Percentiles rank a stretch among this genome's conserved stretches.
Conservation (phyloP, 1,140 invertebrate genomes). For the Eriocheir sinensis region DNA sequence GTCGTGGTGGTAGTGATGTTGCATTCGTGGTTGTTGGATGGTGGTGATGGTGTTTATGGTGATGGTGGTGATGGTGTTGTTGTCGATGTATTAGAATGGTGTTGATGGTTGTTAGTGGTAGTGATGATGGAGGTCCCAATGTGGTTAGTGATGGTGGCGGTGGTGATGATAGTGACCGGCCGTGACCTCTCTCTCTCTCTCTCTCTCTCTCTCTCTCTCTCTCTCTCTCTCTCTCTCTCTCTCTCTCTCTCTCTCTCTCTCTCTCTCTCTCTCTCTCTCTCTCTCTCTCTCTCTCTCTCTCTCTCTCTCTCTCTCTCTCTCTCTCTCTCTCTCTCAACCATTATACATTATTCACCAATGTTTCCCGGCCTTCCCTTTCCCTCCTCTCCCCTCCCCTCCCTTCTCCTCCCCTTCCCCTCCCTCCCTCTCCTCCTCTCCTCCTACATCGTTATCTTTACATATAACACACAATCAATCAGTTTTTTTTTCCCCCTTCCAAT, state of each 20-base stretch:
- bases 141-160: neutral
- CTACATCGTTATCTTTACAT: neutral
- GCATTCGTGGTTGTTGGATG: too few relatives aligned
- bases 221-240: conserved; percentile 1
- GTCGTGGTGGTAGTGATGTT: neutral
- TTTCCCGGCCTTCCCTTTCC: too few relatives aligned
- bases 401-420: neutral
- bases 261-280: neutral
- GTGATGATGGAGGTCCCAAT: neutral
- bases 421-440: neutral
- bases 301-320: too few relatives aligned
- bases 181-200: neutral
- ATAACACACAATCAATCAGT: neutral
- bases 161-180: neutral
- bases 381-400: neutral
- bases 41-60: neutral
- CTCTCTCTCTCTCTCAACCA: too few relatives aligned
- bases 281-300: neutral
- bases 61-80: neutral
- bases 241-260: neutral
- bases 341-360: too few relatives aligned
- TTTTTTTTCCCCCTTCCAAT: too few relatives aligned
- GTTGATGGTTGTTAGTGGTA: neutral
- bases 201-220: neutral
- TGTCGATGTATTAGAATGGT: neutral